Evolutionary conservation across 2,113 vertebrate species (phyloP).

Genomic region (Arenaria interpres): DNA sequence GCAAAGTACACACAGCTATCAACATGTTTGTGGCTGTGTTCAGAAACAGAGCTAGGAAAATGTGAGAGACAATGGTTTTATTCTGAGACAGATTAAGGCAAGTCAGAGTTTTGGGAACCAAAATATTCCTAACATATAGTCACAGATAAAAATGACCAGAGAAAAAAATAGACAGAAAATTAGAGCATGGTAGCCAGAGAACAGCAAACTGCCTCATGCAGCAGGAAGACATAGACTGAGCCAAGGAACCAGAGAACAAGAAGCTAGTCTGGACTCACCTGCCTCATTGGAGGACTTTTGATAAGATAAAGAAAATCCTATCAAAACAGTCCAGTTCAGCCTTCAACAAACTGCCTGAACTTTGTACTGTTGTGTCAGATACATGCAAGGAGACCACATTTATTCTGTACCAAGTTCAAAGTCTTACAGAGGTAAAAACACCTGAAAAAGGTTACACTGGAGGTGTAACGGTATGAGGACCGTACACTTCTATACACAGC

Average conservation of each 20-base stretch:
- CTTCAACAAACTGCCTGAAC: not conserved
- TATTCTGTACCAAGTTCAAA: not conserved
- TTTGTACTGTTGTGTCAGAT: not conserved
- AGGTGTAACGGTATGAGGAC: not conserved
- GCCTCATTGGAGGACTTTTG: not conserved
- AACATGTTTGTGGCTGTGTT: not conserved
- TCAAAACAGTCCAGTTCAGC: not conserved
- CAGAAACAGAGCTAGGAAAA: not conserved
- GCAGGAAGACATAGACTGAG: not conserved
- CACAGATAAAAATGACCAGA: not conserved
- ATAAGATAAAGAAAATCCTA: constrained; percentile 14
- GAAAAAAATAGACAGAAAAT: not conserved
- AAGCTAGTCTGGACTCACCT: not conserved
- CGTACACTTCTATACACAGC: not conserved
- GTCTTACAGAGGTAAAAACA: not conserved
- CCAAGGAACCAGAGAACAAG: not conserved
- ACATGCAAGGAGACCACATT: not conserved
- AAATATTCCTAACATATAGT: not conserved
- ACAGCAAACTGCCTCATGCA: not conserved
- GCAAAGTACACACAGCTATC: not conserved
- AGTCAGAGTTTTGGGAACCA: not conserved
- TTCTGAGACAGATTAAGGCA: not conserved
- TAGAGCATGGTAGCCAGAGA: not conserved
- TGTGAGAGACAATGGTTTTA: not conserved
- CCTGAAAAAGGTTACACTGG: not conserved